A percentile compares a stretch with the other conserved stretches of the same genome.
Conservation (phyloP, 2,797 vertebrate species). For the Etheostoma nigrum region DNA sequence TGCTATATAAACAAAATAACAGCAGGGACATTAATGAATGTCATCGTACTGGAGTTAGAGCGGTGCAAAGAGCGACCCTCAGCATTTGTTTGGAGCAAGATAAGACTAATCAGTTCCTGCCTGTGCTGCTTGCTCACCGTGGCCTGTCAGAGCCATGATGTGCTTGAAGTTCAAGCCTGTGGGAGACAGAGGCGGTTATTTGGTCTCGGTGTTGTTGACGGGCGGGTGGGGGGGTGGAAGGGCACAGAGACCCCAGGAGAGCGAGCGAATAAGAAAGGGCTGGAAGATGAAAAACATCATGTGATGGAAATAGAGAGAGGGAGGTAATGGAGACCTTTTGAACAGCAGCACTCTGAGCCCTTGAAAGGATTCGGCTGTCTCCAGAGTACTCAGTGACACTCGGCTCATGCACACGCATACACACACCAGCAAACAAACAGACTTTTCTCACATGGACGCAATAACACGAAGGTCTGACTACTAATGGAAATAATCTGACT, state of each 20-base stretch:
- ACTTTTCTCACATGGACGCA: slow-evolving; percentile 1
- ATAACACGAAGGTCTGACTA: neutral
- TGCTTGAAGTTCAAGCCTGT: slow-evolving; percentile 61
- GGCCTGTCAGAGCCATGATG: slow-evolving; percentile 51
- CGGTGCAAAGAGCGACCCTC: slow-evolving; percentile 1
- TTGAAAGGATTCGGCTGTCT: slow-evolving; percentile 69
- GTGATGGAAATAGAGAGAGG: slow-evolving; percentile 52
- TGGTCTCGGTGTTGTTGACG: slow-evolving; percentile 55
- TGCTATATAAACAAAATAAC: neutral
- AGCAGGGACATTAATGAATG: neutral
- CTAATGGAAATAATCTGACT: too few relatives aligned
- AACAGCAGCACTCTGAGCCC: slow-evolving; percentile 53
- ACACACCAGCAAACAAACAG: slow-evolving; percentile 26
- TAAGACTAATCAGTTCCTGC: slow-evolving; percentile 43
- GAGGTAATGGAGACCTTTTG: slow-evolving; percentile 69
- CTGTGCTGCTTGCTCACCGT: slow-evolving; percentile 24
- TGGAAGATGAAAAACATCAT: slow-evolving; percentile 65
- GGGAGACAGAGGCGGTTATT: slow-evolving; percentile 59
- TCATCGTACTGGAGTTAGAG: neutral
- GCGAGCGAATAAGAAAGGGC: slow-evolving; percentile 45
- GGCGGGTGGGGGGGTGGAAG: slow-evolving; percentile 46
- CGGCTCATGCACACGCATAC: slow-evolving; percentile 7
- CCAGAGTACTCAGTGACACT: slow-evolving; percentile 55
- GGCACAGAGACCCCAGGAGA: slow-evolving; percentile 61
- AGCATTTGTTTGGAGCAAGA: slow-evolving; percentile 23